phyloP scores from a whole-genome alignment of 2,113 vertebrate species.

The Crotalus horridus region DNA sequence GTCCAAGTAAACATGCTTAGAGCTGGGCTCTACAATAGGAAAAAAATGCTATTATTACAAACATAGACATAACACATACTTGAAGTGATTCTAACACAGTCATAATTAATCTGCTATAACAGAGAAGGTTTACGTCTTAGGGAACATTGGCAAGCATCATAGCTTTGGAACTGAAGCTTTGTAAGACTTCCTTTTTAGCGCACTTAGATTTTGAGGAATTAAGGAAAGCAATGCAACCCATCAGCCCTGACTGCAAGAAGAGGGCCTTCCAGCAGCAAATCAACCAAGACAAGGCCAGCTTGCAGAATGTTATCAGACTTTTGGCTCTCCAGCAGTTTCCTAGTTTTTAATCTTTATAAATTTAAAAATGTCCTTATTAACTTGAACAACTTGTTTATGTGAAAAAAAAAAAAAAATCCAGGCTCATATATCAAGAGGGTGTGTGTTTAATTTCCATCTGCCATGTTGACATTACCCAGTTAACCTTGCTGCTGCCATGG shows the following conservation, averaged over 20 bases:
- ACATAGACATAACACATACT: background rate
- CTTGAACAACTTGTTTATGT: conserved; percentile 35
- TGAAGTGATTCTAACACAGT: background rate
- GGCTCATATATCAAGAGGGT: conserved; percentile 55
- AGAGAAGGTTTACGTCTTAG: background rate
- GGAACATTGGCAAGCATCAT: background rate
- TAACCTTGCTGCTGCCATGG: conserved; percentile 40
- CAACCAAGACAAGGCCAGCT: background rate
- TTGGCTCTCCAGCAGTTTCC: conserved; percentile 7
- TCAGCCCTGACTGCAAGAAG: conserved; percentile 10
- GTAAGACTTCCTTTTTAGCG: background rate
- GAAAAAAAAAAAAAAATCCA: conserved; percentile 27
- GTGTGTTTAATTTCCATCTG: conserved; percentile 55
- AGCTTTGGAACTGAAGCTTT: background rate
- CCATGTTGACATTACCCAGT: conserved; percentile 50
- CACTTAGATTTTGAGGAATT: conserved; percentile 26
- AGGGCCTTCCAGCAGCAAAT: conserved; percentile 39
- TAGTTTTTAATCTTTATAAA: conserved; percentile 43
- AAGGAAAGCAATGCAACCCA: conserved; percentile 12
- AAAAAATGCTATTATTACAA: background rate
- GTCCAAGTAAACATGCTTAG: background rate
- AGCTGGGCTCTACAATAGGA: background rate
- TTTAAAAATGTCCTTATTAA: conserved; percentile 17
- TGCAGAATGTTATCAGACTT: conserved; percentile 21
- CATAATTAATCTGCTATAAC: background rate